phyloP scores from a whole-genome alignment of 2,888 invertebrate genomes.

The Pristionchus arcanus region DNA sequence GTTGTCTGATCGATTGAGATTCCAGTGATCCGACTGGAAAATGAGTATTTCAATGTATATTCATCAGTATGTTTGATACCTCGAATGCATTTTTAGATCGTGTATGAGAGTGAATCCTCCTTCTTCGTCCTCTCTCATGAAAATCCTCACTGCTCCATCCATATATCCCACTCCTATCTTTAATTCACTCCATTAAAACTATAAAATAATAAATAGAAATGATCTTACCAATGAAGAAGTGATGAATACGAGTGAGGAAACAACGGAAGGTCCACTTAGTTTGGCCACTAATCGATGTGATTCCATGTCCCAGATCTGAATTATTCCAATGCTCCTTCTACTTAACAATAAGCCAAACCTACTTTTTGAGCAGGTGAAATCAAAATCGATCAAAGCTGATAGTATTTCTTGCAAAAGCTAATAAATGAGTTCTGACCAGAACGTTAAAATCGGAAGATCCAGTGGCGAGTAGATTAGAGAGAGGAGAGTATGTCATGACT shows the following conservation, averaged over 20 bases:
- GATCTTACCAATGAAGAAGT: neutral
- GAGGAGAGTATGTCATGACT: constrained; percentile 48
- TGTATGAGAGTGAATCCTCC: constrained; percentile 41
- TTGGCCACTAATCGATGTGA: constrained; percentile 44
- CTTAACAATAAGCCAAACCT: neutral
- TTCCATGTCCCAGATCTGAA: constrained; percentile 52
- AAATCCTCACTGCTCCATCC: constrained; percentile 50
- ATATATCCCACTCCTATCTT: constrained; percentile 25
- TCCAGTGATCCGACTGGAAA: constrained; percentile 38
- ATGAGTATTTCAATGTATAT: neutral
- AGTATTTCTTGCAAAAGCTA: neutral
- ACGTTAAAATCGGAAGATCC: constrained; percentile 69
- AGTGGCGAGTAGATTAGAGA: constrained; percentile 61
- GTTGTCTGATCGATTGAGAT: constrained; percentile 3
- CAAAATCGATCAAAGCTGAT: neutral
- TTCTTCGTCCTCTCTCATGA: constrained; percentile 19
- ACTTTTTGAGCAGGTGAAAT: neutral
- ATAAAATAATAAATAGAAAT: neutral
- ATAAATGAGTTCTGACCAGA: constrained; percentile 58
- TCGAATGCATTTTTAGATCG: constrained; percentile 44
- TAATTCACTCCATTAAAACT: neutral
- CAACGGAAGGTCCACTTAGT: constrained; percentile 41
- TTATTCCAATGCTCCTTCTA: neutral
- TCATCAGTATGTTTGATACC: neutral
- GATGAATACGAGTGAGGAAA: constrained; percentile 46